These are phyloP conservation scores for Cerastis leucographa DNA, from an alignment of 2,888 invertebrate species.

Conservation along the genomic window DNA sequence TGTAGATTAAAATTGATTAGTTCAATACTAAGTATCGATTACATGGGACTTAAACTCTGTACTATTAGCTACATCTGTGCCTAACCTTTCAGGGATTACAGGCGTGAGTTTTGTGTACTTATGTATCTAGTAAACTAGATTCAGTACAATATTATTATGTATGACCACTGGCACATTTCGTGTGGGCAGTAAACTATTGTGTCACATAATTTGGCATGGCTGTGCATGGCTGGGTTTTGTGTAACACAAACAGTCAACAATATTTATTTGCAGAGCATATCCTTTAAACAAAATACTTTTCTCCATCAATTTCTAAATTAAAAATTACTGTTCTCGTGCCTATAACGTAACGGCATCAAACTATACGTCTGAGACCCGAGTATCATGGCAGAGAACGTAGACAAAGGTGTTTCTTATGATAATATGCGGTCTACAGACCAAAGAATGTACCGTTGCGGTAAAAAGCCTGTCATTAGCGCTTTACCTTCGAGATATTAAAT, in stretches of 20 bases:
- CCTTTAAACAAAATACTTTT: background rate
- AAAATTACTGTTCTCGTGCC: constrained; percentile 13
- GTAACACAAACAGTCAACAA: background rate
- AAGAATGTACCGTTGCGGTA: constrained; percentile 70
- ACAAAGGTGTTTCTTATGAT: constrained; percentile 51
- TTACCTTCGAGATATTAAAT: constrained; percentile 63
- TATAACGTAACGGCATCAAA: constrained; percentile 53
- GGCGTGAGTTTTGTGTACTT: background rate
- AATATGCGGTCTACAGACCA: constrained; percentile 48
- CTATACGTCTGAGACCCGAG: constrained; percentile 19
- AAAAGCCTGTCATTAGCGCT: constrained; percentile 64
- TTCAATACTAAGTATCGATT: background rate
- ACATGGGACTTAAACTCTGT: background rate
- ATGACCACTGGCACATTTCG: background rate
- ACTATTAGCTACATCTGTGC: background rate
- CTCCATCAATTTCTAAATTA: constrained; percentile 14
- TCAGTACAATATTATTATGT: background rate
- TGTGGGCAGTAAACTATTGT: constrained; percentile 16
- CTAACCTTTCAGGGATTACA: background rate
- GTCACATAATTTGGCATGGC: background rate
- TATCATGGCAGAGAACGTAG: constrained; percentile 21
- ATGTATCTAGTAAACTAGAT: background rate
- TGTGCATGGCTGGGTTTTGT: background rate
- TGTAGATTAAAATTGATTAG: background rate
- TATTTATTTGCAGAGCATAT: constrained; percentile 2